Percentiles rank a stretch among this genome's conserved stretches.
phyloP scores from a whole-genome alignment of 2,113 vertebrate species.

The Pogona vitticeps region DNA sequence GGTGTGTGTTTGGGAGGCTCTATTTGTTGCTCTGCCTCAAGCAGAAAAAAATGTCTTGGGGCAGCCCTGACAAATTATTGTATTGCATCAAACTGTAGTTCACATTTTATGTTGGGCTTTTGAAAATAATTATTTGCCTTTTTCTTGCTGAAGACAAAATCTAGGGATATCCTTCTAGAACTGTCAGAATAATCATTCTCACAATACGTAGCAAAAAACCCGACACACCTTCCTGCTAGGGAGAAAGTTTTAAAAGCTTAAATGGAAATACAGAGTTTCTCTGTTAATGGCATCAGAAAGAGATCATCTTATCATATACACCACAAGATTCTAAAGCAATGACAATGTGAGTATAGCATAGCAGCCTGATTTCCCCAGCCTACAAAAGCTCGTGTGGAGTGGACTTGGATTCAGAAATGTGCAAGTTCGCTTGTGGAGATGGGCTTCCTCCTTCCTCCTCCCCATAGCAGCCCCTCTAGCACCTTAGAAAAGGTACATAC shows the following conservation, averaged over 20 bases:
- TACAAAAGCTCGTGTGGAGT: not conserved
- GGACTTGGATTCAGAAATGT: no score
- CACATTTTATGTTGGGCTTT: not conserved
- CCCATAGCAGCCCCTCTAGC: no score
- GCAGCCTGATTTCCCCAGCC: not conserved
- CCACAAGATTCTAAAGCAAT: not conserved
- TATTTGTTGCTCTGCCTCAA: no score
- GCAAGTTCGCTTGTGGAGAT: no score
- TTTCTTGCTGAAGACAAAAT: not conserved
- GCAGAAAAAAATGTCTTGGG: no score
- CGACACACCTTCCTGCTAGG: not conserved
- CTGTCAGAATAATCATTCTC: not conserved
- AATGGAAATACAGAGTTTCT: not conserved
- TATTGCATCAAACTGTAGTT: not conserved
- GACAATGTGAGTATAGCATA: not conserved
- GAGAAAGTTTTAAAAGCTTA: not conserved
- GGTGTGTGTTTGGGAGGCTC: no score
- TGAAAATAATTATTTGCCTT: not conserved
- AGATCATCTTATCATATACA: not conserved
- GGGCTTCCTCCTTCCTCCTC: no score
- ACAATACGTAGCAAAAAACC: not conserved
- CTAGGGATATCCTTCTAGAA: not conserved
- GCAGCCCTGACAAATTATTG: not conserved
- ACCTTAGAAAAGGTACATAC: no score
- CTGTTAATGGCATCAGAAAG: not conserved